Percentiles rank a stretch among this genome's conserved stretches.
Conservation (phyloP, 35 echinoderm and acorn worm species). For the Apostichopus californicus region DNA sequence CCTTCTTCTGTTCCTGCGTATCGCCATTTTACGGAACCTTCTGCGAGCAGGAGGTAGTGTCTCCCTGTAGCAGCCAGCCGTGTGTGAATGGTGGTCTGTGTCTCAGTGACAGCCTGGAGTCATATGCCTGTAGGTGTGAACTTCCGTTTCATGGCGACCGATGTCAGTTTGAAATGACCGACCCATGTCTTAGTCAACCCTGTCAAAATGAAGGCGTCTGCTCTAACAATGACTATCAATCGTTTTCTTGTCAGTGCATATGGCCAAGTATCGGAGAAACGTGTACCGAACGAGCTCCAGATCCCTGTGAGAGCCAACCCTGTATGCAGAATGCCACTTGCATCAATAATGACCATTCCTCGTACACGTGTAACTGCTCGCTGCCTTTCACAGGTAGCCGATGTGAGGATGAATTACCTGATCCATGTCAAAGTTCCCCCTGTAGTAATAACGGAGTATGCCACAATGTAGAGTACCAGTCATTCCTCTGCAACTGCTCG, state of each 20-base stretch:
- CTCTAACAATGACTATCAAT: slow-evolving; percentile 20
- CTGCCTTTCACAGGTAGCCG: slow-evolving; percentile 40
- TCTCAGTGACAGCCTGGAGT: slow-evolving; percentile 9
- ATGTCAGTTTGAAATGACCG: slow-evolving; percentile 52
- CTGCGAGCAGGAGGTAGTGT: slow-evolving; percentile 35
- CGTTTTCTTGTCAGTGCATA: slow-evolving; percentile 51
- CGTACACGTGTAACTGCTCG: slow-evolving; percentile 10
- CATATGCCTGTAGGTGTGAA: slow-evolving; percentile 59
- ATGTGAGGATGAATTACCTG: slow-evolving; percentile 36
- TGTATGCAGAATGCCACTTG: slow-evolving; percentile 61
- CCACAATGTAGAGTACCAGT: neutral
- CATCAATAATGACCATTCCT: slow-evolving; percentile 6
- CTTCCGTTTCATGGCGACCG: slow-evolving; percentile 40
- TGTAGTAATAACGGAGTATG: slow-evolving; percentile 72
- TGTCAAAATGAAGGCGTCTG: slow-evolving; percentile 64
- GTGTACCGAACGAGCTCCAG: slow-evolving; percentile 7
- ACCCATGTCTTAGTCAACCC: slow-evolving; percentile 61
- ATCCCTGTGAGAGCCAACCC: slow-evolving; percentile 54
- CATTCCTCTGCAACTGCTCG: slow-evolving; percentile 14
- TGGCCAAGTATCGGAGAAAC: slow-evolving; percentile 26
- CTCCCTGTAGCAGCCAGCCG: slow-evolving; percentile 60
- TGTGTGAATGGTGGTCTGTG: slow-evolving; percentile 56
- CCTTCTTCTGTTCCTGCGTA: slow-evolving; percentile 63
- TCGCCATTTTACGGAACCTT: slow-evolving; percentile 44
- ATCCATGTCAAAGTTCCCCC: slow-evolving; percentile 72